A percentile compares a stretch with the other conserved stretches of the same genome.
These are phyloP conservation scores for Mactromeris polynyma DNA, from an alignment of 2,888 invertebrate genomes.

Conservation along the genomic window DNA sequence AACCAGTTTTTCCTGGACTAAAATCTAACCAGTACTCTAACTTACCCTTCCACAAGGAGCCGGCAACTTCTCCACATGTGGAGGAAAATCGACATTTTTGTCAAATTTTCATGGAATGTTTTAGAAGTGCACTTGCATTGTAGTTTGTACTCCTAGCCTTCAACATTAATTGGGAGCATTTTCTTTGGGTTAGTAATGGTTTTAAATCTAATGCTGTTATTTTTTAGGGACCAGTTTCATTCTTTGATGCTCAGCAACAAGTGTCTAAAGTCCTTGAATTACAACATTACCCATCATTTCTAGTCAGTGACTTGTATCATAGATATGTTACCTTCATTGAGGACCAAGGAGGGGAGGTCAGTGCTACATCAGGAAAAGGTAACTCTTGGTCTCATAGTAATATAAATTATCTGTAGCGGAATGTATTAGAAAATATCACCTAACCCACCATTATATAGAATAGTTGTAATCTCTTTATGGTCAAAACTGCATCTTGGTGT, in stretches of 20 bases:
- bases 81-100: no score
- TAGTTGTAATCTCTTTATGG: no score
- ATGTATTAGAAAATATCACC: neutral
- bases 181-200: neutral
- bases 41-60: no score
- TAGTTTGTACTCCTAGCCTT: no score
- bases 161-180: no score
- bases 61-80: no score
- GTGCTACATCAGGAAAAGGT: conserved; percentile 67
- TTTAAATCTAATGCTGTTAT: neutral
- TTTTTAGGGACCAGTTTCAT: conserved; percentile 87
- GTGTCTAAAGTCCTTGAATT: conserved; percentile 94
- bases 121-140: no score
- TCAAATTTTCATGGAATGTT: no score
- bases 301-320: conserved; percentile 94
- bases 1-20: no score
- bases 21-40: no score
- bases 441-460: no score
- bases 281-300: conserved; percentile 95
- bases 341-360: conserved; percentile 61
- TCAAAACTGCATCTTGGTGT: no score
- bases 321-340: conserved; percentile 86
- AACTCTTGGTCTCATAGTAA: neutral
- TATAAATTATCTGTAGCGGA: neutral
- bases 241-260: conserved; percentile 94